Percentiles rank a stretch among this genome's conserved stretches.
Conservation (phyloP, 64 coral and sea anemone genomes). For the Porites lutea region DNA sequence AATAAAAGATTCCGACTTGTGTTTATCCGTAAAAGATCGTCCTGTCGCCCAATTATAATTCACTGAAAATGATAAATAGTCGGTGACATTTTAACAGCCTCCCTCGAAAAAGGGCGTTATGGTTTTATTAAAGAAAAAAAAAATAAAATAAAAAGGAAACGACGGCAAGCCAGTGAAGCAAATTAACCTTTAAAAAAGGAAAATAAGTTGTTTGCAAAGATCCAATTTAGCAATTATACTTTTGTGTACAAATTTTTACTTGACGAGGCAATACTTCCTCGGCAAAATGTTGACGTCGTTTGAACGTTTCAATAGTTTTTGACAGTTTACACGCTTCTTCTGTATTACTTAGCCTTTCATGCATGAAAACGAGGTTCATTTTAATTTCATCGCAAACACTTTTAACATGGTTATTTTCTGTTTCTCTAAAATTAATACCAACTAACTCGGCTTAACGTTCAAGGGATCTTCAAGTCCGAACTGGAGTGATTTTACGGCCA, state of each 20-base stretch:
- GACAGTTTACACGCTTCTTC: conserved; percentile 12
- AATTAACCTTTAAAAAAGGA: conserved; percentile 18
- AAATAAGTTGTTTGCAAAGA: conserved; percentile 30
- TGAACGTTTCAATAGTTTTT: background rate
- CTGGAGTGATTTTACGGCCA: background rate
- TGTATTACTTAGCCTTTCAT: background rate
- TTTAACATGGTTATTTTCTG: too few relatives aligned
- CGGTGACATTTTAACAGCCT: too few relatives aligned
- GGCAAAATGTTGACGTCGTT: background rate
- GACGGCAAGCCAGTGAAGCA: background rate
- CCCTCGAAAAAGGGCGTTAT: too few relatives aligned
- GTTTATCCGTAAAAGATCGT: too few relatives aligned
- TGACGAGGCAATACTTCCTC: conserved; percentile 33
- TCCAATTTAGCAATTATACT: conserved; percentile 39
- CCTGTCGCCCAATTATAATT: too few relatives aligned
- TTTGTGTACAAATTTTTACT: conserved; percentile 25
- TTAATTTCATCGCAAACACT: background rate
- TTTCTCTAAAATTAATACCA: too few relatives aligned
- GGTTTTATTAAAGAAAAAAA: too few relatives aligned
- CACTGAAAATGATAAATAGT: too few relatives aligned
- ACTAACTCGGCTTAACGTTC: too few relatives aligned
- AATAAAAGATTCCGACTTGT: too few relatives aligned
- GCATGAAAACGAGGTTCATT: background rate
- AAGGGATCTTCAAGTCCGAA: background rate
- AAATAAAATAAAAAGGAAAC: too few relatives aligned